Evolutionary conservation across 2,113 vertebrate species (phyloP), one percentile per base, ranked within the genome.

Genomic region (Corythaixoides concolor): DNA sequence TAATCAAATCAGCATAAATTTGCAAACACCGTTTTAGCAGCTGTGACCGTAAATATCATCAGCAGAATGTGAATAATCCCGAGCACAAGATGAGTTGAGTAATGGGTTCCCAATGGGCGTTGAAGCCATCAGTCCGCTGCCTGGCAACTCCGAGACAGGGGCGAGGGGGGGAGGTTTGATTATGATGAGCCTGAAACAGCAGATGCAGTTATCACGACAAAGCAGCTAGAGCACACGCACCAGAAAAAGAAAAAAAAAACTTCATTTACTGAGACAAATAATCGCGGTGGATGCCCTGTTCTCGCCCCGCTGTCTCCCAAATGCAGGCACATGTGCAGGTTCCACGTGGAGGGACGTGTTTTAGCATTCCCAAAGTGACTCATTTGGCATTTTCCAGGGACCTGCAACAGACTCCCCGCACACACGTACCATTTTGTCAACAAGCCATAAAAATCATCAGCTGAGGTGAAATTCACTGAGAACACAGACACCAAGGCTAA

Each of bases 1-100:
- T 98, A 98, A 98, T 98, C 97, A 97, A 98, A 98, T 98, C 97
- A 98, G 98, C 95, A 97, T 97, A 97, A 91, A 98, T 98, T 98
- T 98, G 97, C 98, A 98, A 98, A 98, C 98, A 97, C 87, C 75
- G 74, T 95, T 96, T 96, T 70, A 90, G 97, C 98, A 98, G 98
- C 98, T 98, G 98, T 96, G 96, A 95, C 97, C 91, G 93, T 96
- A 98, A 96, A 97, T 97, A 88, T 85, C 97, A 63, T 16, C 76
- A 70, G 97, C 72, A 68, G 97, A 97, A 94, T 93, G 93, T 93
- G 93, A 95, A 92, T 97, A 96, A 97, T 97, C 94, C 93, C 55
- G 37, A 94, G 97, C 56, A 19, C 89, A 58, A 91, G 91, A 94
- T 80, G 95, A 93, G 97, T 95, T 97, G 96, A 97, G 97, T 97